These are phyloP conservation scores for Neelides folsomi DNA, from an alignment of 2,888 invertebrate genomes.

Conservation along the genomic window DNA sequence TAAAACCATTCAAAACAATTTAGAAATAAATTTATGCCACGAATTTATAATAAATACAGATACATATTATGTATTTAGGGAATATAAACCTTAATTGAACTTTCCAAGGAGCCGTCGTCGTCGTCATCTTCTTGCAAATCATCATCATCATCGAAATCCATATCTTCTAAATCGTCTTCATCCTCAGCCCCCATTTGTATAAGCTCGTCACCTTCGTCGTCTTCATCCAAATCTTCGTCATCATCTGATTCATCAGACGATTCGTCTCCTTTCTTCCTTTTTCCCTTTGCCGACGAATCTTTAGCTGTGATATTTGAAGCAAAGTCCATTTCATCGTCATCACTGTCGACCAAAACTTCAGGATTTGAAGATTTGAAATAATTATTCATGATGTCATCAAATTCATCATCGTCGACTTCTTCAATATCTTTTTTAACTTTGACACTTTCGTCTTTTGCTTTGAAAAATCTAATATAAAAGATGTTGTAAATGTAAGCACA, in stretches of 20 bases:
- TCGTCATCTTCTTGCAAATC: constrained; percentile 34
- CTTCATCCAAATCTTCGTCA: constrained; percentile 51
- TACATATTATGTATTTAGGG: not conserved
- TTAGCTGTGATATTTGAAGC: constrained; percentile 45
- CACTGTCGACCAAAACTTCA: constrained; percentile 9
- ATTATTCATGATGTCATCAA: constrained; percentile 29
- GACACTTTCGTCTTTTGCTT: not conserved
- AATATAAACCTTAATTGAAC: constrained; percentile 7
- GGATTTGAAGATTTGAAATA: constrained; percentile 22
- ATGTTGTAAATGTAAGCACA: too few species aligned
- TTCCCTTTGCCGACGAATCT: constrained; percentile 22
- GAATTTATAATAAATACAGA: not conserved
- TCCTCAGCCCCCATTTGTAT: constrained; percentile 31
- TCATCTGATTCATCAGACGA: constrained; percentile 34
- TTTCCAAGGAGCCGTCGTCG: constrained; percentile 11
- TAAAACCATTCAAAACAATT: not conserved
- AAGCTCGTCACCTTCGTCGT: constrained; percentile 38
- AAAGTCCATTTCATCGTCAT: constrained; percentile 33
- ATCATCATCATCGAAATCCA: constrained; percentile 19
- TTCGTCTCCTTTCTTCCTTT: constrained; percentile 27
- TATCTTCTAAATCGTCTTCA: constrained; percentile 35
- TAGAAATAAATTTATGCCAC: not conserved
- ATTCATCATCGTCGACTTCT: constrained; percentile 29
- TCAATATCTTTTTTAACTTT: constrained; percentile 2
- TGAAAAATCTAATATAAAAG: constrained; percentile 35